Conservation (phyloP, 2,113 vertebrate genomes). For the Pyrgilauda ruficollis region DNA sequence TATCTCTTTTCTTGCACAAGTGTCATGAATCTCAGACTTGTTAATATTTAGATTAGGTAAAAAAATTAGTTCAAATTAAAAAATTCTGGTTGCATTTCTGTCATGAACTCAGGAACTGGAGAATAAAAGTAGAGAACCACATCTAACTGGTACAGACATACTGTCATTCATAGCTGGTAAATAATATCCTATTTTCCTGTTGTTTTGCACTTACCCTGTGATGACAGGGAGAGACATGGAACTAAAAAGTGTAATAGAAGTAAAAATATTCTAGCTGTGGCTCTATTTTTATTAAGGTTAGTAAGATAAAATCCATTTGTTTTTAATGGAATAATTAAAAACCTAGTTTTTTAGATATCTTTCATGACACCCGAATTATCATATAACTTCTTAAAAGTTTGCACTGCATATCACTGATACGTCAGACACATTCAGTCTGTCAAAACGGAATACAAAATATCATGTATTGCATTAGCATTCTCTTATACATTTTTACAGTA, state of each 20-base stretch:
- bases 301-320: not conserved
- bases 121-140: not conserved
- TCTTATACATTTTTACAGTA: not conserved
- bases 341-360: not conserved
- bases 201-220: not conserved
- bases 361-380: not conserved
- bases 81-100: fast-evolving
- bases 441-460: not conserved
- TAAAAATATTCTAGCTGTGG: not conserved
- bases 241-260: not conserved
- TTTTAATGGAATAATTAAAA: not conserved
- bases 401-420: not conserved
- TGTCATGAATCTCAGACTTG: not conserved
- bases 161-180: not conserved
- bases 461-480: not conserved
- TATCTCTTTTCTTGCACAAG: not conserved
- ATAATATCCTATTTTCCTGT: not conserved
- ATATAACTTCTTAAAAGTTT: not conserved
- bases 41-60: not conserved
- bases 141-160: not conserved
- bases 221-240: not conserved
- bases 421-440: not conserved
- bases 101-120: not conserved
- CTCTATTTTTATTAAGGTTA: not conserved
- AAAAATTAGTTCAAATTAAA: not conserved